Conservation (phyloP, 2,113 vertebrate genomes). For the Centrocercus urophasianus region DNA sequence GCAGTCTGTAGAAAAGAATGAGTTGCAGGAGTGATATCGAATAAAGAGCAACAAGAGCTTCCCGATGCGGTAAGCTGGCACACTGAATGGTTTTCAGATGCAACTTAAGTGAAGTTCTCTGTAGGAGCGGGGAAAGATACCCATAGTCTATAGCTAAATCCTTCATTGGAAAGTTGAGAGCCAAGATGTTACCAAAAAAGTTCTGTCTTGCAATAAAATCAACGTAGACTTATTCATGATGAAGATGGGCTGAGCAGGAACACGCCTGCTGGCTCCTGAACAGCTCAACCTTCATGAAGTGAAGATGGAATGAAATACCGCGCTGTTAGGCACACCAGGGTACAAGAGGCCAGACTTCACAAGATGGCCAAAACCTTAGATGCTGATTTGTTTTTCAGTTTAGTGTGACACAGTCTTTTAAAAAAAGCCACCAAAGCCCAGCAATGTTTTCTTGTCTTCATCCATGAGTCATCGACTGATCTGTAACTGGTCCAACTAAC, state of each 20-base stretch:
- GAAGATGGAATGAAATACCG: background rate
- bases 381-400: background rate
- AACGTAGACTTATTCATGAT: background rate
- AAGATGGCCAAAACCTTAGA: background rate
- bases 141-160: background rate
- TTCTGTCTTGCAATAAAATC: background rate
- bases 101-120: background rate
- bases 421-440: background rate
- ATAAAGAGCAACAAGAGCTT: background rate
- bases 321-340: background rate
- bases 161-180: background rate
- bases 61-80: background rate
- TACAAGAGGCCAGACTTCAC: background rate
- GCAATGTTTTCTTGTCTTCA: background rate
- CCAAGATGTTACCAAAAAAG: background rate
- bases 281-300: background rate
- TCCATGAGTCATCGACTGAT: background rate
- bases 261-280: background rate
- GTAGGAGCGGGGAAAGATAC: background rate
- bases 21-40: background rate
- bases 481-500: background rate
- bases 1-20: background rate
- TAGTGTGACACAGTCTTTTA: background rate
- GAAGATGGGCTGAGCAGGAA: background rate
- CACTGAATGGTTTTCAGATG: background rate